Percentiles rank a stretch among this genome's conserved stretches.
phyloP scores from a whole-genome alignment of 1,140 invertebrate genomes.

The Anadara kagoshimensis region DNA sequence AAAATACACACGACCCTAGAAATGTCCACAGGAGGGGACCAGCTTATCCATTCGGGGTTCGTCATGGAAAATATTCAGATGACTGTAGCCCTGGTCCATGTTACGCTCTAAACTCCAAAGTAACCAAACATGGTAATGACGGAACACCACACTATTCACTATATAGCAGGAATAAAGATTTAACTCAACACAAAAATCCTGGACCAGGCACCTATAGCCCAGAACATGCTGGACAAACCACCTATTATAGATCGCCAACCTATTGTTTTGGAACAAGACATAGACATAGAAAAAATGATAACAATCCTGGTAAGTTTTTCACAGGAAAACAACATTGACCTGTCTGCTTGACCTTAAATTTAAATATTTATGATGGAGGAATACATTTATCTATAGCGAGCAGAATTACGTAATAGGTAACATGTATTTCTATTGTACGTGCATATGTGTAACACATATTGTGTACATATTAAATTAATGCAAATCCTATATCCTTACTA shows the following conservation, averaged over 20 bases:
- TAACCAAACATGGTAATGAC: conserved; percentile 66
- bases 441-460: no score
- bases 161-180: conserved; percentile 60
- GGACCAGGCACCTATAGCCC: conserved; percentile 88
- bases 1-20: conserved; percentile 69
- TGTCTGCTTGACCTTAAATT: no score
- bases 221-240: conserved; percentile 81
- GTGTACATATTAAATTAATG: no score
- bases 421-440: no score
- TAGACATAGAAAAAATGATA: conserved; percentile 71
- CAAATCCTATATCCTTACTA: no score
- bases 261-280: conserved; percentile 83
- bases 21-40: conserved; percentile 68
- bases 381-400: no score
- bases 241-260: conserved; percentile 78
- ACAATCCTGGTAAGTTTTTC: conserved; percentile 78
- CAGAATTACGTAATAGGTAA: no score
- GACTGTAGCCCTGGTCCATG: conserved; percentile 69
- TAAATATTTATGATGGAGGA: no score
- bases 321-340: no score
- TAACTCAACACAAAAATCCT: conserved; percentile 82
- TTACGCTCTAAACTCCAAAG: conserved; percentile 60
- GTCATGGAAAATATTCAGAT: conserved; percentile 67
- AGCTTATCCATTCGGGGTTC: conserved; percentile 67
- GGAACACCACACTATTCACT: conserved; percentile 72